Evolutionary conservation across 2,888 invertebrate species (phyloP).

Genomic region (Panzeria rudis): DNA sequence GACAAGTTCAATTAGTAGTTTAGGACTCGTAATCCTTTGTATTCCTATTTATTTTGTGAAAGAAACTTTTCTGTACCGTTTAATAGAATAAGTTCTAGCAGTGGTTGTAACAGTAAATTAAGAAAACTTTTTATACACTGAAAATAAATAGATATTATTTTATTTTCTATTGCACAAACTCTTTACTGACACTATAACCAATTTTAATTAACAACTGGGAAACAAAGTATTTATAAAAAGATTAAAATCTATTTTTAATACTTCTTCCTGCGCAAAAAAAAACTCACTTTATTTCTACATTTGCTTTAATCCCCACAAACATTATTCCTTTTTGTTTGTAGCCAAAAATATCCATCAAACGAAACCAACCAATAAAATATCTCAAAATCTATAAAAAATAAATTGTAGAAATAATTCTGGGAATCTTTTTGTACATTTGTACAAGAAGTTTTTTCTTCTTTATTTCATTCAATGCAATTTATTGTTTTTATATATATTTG

Average conservation of each 20-base stretch:
- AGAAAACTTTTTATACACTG: too few species aligned
- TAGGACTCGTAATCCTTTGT: too few species aligned
- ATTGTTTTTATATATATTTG: not conserved
- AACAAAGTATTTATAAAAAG: not conserved
- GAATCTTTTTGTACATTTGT: not conserved
- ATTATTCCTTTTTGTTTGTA: too few species aligned
- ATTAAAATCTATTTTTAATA: not conserved
- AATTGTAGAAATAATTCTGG: constrained; percentile 2
- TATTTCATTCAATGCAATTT: constrained; percentile 13
- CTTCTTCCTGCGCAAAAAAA: not conserved
- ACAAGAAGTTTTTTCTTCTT: constrained; percentile 2
- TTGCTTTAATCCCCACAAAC: constrained; percentile 2
- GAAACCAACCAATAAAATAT: not conserved
- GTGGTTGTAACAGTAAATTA: too few species aligned
- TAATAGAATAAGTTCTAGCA: too few species aligned
- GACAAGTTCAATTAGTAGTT: too few species aligned
- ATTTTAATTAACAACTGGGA: not conserved
- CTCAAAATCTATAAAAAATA: constrained; percentile 10
- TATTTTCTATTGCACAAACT: not conserved
- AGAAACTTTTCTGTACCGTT: too few species aligned
- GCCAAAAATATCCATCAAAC: too few species aligned
- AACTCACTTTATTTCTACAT: not conserved
- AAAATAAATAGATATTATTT: too few species aligned
- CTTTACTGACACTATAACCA: not conserved
- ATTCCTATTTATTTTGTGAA: too few species aligned